Conservation (phyloP, 2,888 invertebrate genomes). For the Eilema depressum region DNA sequence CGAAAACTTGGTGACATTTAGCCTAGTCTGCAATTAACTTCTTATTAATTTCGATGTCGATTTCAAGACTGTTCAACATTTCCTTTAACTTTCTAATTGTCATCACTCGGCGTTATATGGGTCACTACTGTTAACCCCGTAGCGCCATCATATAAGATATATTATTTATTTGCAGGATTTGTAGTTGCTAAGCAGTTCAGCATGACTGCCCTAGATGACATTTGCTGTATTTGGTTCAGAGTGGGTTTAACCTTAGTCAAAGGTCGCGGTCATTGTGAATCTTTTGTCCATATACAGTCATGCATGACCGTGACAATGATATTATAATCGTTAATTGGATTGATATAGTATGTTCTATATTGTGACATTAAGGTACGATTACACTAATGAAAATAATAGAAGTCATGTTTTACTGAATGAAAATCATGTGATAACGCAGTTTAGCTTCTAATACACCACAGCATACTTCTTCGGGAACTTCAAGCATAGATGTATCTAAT, state of each 20-base stretch:
- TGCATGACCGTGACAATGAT: not conserved
- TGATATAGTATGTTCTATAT: not conserved
- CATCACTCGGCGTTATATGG: too few relatives aligned
- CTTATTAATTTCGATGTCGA: too few relatives aligned
- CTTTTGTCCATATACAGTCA: not conserved
- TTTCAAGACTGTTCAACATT: too few relatives aligned
- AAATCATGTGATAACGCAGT: not conserved
- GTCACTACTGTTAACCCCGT: too few relatives aligned
- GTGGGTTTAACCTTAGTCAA: not conserved
- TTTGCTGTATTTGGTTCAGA: not conserved
- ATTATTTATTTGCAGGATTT: not conserved
- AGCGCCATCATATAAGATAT: too few relatives aligned
- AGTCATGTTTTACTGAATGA: not conserved
- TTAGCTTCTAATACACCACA: not conserved
- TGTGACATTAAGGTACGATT: not conserved
- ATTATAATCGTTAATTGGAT: not conserved
- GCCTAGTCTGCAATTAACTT: too few relatives aligned
- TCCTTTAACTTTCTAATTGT: too few relatives aligned
- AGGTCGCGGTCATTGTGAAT: not conserved
- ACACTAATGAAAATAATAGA: not conserved
- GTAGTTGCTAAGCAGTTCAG: too few relatives aligned
- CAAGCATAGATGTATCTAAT: too few relatives aligned
- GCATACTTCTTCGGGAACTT: too few relatives aligned
- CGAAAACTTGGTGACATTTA: too few relatives aligned
- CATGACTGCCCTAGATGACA: too few relatives aligned